phyloP scores from a whole-genome alignment of 2,113 vertebrate genomes.

The Fulica atra region DNA sequence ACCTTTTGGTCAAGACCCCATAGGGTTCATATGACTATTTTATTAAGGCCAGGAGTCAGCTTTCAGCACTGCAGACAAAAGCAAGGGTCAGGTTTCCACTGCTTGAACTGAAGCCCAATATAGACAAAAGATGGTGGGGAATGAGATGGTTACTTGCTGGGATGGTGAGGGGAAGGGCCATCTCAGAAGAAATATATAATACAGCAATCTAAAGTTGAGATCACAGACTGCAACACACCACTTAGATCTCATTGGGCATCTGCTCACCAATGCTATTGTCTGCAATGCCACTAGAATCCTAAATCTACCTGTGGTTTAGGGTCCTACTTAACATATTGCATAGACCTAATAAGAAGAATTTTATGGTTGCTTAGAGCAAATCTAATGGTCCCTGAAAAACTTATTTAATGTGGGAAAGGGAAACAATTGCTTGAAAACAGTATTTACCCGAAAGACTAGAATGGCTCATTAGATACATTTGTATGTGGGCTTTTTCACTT shows the following conservation, averaged over 20 bases:
- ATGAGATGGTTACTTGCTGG: background rate
- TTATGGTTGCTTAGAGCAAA: slow-evolving; percentile 18
- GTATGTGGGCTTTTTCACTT: slow-evolving; percentile 8
- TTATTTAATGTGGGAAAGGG: background rate
- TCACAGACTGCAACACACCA: background rate
- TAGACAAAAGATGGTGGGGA: background rate
- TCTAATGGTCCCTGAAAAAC: slow-evolving; percentile 15
- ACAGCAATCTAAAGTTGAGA: background rate
- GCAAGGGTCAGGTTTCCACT: background rate
- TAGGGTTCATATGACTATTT: background rate
- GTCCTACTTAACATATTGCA: slow-evolving; percentile 16
- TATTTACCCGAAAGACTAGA: slow-evolving; percentile 16
- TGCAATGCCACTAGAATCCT: background rate
- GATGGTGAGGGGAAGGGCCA: background rate
- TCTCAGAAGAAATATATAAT: background rate
- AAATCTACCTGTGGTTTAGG: background rate
- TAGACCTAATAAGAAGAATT: slow-evolving; percentile 33
- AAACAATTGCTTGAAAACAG: slow-evolving; percentile 20
- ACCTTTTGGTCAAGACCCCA: background rate
- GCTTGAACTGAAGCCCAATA: background rate
- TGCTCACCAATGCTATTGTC: background rate
- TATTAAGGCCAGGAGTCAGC: background rate
- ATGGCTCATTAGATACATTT: slow-evolving; percentile 23
- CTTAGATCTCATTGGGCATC: background rate
- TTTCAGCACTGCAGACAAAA: background rate